Percentiles rank a stretch among this genome's conserved stretches.
phyloP scores from a whole-genome alignment of 2,113 vertebrate species.

The Accipiter cooperii region DNA sequence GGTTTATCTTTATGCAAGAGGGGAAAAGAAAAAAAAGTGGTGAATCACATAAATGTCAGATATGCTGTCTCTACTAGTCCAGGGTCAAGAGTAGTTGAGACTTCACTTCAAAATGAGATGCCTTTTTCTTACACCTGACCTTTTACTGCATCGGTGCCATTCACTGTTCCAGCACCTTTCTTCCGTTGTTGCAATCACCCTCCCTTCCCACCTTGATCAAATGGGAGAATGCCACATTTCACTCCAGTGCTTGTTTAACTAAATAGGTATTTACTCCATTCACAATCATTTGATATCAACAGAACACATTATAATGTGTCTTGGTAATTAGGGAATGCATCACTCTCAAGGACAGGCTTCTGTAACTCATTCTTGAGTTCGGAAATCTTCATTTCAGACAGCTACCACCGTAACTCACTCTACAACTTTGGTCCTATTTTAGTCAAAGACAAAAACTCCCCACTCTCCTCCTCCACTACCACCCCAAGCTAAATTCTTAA shows the following conservation, averaged over 20 bases:
- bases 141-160: background rate
- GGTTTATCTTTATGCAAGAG: background rate
- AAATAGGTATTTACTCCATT: background rate
- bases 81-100: background rate
- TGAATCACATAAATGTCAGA: background rate
- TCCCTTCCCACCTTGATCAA: background rate
- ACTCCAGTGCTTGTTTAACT: background rate
- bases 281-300: background rate
- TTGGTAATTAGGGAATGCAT: background rate
- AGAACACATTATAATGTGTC: background rate
- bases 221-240: background rate
- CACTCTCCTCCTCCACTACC: background rate
- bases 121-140: background rate
- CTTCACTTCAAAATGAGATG: background rate
- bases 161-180: background rate
- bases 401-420: background rate
- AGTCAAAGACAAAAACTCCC: background rate
- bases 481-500: background rate
- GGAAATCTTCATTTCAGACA: background rate
- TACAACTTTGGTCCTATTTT: background rate
- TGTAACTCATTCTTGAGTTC: background rate
- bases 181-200: background rate
- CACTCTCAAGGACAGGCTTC: background rate
- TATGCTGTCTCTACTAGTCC: background rate
- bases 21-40: rapidly evolving